phyloP scores from a whole-genome alignment of 2,888 invertebrate species.

The Bellardia pandia region DNA sequence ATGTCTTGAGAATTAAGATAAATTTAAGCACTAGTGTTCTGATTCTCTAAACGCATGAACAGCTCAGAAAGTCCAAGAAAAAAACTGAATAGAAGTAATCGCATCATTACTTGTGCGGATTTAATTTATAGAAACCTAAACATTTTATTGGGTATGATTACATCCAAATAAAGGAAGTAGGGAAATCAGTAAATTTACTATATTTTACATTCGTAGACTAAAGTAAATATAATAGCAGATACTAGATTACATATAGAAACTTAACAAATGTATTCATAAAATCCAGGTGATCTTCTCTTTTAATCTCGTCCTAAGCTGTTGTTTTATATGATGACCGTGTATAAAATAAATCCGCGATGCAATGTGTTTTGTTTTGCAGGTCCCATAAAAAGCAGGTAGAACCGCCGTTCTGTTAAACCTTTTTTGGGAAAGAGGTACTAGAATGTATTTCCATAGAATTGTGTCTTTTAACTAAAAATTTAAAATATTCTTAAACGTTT shows the following conservation, averaged over 20 bases:
- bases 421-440: not conserved
- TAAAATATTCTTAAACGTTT: not conserved
- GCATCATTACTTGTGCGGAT: conserved; percentile 24
- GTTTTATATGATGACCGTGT: not conserved
- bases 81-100: conserved; percentile 10
- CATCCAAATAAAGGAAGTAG: conserved; percentile 17
- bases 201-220: not conserved
- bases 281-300: too few species aligned
- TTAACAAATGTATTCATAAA: conserved; percentile 49
- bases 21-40: not conserved
- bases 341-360: conserved; percentile 49
- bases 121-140: conserved; percentile 19
- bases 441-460: conserved; percentile 32
- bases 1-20: conserved; percentile 24
- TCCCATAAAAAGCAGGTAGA: conserved; percentile 15
- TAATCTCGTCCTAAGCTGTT: too few species aligned
- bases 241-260: conserved; percentile 16
- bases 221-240: conserved; percentile 4
- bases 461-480: conserved; percentile 21
- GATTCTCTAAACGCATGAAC: not conserved
- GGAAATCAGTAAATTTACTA: conserved; percentile 22
- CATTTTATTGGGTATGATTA: conserved; percentile 52
- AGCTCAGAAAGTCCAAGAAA: conserved; percentile 49
- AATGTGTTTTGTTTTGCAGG: not conserved
- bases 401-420: not conserved